Base-by-base conservation (phyloP, 1,140 invertebrate species). In the Calephelis virginiensis region DNA sequence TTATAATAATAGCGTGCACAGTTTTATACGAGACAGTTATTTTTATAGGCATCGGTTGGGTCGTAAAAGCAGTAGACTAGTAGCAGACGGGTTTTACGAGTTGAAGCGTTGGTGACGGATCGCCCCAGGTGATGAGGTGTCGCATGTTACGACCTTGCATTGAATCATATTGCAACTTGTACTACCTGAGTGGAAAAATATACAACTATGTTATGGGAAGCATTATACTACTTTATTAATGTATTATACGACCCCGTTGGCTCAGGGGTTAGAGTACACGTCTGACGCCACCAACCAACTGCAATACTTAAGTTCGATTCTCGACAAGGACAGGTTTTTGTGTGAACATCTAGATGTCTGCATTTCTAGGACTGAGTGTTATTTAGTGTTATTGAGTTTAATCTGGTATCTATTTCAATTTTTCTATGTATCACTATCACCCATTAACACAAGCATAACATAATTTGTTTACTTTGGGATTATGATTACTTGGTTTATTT, bases 1-100 rank as follows among this genome's bases (percentile, higher is more conserved):
- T 89, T 83, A 80, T 85, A 82, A 86, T 86, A 86, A 85, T 82
- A 83, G 82, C 80, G 73, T 82, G 74, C 76, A 76, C 72, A 74
- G 72, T 80, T 80, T 80, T 80, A 80, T 80, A 74, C 69, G 75
- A 73, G 75, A 78, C 76, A 74, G 82, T 85, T 88, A 85, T 89
- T 83, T 89, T 86, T 89, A 88, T 83, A 77, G 83, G 78, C 78
- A 80, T 84, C 78, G 80, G 73, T 81, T 70, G 79, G 77, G 68
- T 89, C 85, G 84, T 88, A 87, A 88, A 88, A 78, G 69, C 70
- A 74, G 86, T 84, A 90, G 87, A 90, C 85, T 82, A 83, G 79
- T 67, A 76, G 80, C 82, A 90, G 87, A 90, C 87, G 78, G 75
- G 72, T 86, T 89, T 89, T 86, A 86, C 78, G 83, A 78, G 76